phyloP scores from a whole-genome alignment of 1,140 invertebrate genomes.

The Aphidius ervi region DNA sequence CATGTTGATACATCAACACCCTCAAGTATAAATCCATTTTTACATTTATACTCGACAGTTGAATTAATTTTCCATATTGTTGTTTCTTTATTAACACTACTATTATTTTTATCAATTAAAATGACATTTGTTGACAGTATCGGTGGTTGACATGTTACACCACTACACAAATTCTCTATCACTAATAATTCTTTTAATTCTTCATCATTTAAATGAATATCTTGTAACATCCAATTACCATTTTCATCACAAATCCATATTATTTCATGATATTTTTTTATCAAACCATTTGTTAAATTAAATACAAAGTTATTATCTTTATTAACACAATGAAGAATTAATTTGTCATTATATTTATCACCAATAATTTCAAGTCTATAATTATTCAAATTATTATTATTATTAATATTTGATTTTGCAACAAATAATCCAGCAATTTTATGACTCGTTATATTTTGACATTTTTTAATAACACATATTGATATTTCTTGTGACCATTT shows the following conservation, averaged over 20 bases:
- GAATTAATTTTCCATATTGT: slow-evolving; percentile 28
- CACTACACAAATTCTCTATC: not conserved
- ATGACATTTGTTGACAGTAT: slow-evolving; percentile 24
- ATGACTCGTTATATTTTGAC: not conserved
- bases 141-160: slow-evolving; percentile 20
- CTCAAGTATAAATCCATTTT: slow-evolving; percentile 42
- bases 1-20: slow-evolving; percentile 45
- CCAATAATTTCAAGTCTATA: slow-evolving; percentile 23
- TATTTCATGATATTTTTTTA: slow-evolving; percentile 21
- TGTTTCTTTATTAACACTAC: not conserved
- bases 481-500: not conserved
- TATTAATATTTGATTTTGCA: not conserved
- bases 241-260: slow-evolving; percentile 34
- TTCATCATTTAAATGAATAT: slow-evolving; percentile 10
- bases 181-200: not conserved
- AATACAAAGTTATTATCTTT: slow-evolving; percentile 16
- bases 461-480: not conserved
- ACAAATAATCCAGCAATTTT: slow-evolving; percentile 12
- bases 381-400: not conserved
- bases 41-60: slow-evolving; percentile 46
- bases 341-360: slow-evolving; percentile 25
- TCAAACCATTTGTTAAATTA: not conserved
- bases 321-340: slow-evolving; percentile 31
- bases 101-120: not conserved
- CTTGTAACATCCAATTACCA: slow-evolving; percentile 28